Base-by-base conservation (phyloP, 2,888 invertebrate species). In the Eumerus sabulonum region DNA sequence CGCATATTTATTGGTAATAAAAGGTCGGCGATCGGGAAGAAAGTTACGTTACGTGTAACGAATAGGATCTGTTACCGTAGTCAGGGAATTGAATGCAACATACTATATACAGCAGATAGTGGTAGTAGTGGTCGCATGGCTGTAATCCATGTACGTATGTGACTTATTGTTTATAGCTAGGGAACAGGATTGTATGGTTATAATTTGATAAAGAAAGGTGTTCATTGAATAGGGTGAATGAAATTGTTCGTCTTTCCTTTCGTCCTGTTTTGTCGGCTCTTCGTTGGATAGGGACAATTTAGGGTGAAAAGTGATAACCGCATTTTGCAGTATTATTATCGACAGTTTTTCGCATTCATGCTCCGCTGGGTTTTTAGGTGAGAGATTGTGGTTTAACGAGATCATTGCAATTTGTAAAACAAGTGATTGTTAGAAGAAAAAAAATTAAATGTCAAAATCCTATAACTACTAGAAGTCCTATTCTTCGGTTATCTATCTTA, bases 151-250 rank as follows among this genome's bases (percentile, higher is more conserved):
- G 38, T 57, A 4, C 1, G 67, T 35, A 40, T 48, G 45, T 53
- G 35, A 62, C 42, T 42, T 62, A 56, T 68, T 47, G 70, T 62
- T 70, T 70, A 62, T 54, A 62, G 54, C 60, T 38, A n/a, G 17
- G 42, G 42, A 56, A 9, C 17, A 50, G 18, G 48, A 17, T 27
- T 27, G 42, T 62, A 62, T 56, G 62, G 70, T 19, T 70, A 62
- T 62, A 70, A 62, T 70, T 70, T 70, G 62, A 62, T 70, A 54
- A 54, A 70, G 47, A 70, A 70, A 70, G 54, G 70, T 70, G 70
- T 70, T 62, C 70, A 62, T 56, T 56, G 47, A 53, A 47, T 19
- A 66, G 62, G 70, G 62, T 53, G 36, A 70, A 48, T 27, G 27
- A 7, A 27, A 27, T 27, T n/a, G 36, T 35, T 35, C 12, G 14